A percentile compares a stretch with the other conserved stretches of the same genome.
These are phyloP conservation scores for Pollenia labialis DNA, from an alignment of 2,888 invertebrate species.

Conservation along the genomic window DNA sequence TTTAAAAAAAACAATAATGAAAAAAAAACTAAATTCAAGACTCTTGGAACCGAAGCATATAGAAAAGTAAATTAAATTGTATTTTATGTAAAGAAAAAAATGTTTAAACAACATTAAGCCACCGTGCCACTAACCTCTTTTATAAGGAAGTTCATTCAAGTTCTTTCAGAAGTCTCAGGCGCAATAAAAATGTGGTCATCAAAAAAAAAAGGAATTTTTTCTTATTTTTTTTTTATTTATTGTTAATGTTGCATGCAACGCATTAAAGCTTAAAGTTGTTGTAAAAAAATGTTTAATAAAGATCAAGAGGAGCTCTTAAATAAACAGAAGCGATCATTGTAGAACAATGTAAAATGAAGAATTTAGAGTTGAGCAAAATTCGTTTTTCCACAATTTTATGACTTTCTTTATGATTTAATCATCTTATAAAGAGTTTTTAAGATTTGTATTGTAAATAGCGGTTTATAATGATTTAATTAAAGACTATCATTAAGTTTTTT, in stretches of 20 bases:
- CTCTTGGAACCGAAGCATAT: not conserved
- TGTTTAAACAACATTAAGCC: not conserved
- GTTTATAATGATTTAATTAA: conserved; percentile 10
- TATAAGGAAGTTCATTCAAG: conserved; percentile 25
- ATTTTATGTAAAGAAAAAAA: not conserved
- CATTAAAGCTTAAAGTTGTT: not conserved
- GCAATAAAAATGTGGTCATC: conserved; percentile 13
- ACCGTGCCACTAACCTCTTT: conserved; percentile 61
- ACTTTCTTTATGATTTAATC: conserved; percentile 8
- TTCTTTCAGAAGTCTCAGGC: not conserved
- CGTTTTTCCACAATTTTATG: not conserved
- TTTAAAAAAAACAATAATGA: not conserved
- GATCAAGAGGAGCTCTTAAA: not conserved
- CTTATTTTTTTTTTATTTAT: not conserved
- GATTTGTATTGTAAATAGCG: not conserved
- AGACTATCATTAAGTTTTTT: not conserved
- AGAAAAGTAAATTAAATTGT: not conserved
- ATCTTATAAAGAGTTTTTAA: not conserved
- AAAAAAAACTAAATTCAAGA: not conserved
- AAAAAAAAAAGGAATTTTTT: not conserved
- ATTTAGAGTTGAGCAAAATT: not conserved
- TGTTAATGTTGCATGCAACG: conserved; percentile 14
- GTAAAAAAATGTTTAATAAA: not conserved
- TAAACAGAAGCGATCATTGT: not conserved
- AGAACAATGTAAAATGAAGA: not conserved